phyloP scores from a whole-genome alignment of 2,797 vertebrate genomes.

The Anolis apletophallus region DNA sequence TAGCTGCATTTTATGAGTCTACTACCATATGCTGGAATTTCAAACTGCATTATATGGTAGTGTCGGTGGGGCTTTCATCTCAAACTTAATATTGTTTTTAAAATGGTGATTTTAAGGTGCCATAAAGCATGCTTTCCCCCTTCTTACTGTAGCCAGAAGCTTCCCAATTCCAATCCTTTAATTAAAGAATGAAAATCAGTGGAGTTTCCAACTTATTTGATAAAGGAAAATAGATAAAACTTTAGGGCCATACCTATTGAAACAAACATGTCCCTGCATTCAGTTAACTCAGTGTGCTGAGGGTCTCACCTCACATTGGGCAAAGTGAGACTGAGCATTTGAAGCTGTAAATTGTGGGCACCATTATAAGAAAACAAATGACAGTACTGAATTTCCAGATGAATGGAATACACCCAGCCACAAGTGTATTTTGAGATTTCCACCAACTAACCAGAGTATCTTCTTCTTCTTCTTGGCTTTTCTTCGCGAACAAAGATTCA shows the following conservation, averaged over 20 bases:
- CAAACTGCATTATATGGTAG: too few relatives aligned
- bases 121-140: background rate
- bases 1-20: too few relatives aligned
- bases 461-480: too few relatives aligned
- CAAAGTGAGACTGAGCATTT: background rate
- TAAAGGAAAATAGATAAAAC: background rate
- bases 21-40: too few relatives aligned
- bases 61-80: too few relatives aligned
- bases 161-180: background rate
- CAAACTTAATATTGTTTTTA: background rate
- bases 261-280: background rate
- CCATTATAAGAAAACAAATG: background rate
- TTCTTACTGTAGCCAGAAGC: too few relatives aligned
- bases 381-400: background rate
- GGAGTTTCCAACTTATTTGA: background rate
- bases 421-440: background rate
- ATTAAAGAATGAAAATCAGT: background rate
- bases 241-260: background rate
- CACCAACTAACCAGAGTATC: background rate
- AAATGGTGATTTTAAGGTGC: background rate
- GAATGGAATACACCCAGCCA: background rate
- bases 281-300: background rate
- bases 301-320: background rate
- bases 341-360: too few relatives aligned
- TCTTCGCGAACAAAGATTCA: too few relatives aligned